phyloP scores from a whole-genome alignment of 2,888 invertebrate genomes.

The Pherbina coryleti region DNA sequence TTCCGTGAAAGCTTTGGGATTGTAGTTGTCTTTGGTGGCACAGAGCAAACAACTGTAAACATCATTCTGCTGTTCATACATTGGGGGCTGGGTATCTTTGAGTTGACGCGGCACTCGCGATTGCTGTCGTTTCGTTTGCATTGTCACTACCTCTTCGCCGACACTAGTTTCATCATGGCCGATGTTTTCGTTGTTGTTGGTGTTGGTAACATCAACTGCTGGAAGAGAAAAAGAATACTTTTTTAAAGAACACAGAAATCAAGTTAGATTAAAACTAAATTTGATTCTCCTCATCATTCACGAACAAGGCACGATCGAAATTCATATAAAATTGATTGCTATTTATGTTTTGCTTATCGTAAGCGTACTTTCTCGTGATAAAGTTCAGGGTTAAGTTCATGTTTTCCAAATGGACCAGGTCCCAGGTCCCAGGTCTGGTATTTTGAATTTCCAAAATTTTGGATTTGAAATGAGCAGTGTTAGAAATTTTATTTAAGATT shows the following conservation, averaged over 20 bases:
- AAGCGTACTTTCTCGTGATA: too few species aligned
- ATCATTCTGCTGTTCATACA: conserved; percentile 43
- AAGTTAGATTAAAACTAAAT: not conserved
- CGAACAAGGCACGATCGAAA: too few species aligned
- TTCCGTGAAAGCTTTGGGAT: conserved; percentile 74
- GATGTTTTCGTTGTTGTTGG: not conserved
- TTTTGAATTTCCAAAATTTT: too few species aligned
- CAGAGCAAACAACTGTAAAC: conserved; percentile 48
- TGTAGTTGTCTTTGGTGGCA: conserved; percentile 52
- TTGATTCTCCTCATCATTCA: too few species aligned
- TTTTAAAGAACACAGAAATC: not conserved
- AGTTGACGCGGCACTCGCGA: conserved; percentile 10
- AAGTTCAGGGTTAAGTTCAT: too few species aligned
- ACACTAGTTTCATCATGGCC: not conserved
- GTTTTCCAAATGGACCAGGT: too few species aligned
- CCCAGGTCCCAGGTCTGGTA: too few species aligned
- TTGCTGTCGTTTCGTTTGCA: not conserved
- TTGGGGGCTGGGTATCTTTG: conserved; percentile 33
- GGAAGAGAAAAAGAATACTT: not conserved
- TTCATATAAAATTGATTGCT: too few species aligned
- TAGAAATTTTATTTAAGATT: too few species aligned
- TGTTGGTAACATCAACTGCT: not conserved
- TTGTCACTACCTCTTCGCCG: not conserved
- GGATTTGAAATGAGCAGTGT: too few species aligned
- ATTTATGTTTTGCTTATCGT: too few species aligned